Base-by-base conservation (phyloP, 2,797 vertebrate species). In the Typhlichthys subterraneus region DNA sequence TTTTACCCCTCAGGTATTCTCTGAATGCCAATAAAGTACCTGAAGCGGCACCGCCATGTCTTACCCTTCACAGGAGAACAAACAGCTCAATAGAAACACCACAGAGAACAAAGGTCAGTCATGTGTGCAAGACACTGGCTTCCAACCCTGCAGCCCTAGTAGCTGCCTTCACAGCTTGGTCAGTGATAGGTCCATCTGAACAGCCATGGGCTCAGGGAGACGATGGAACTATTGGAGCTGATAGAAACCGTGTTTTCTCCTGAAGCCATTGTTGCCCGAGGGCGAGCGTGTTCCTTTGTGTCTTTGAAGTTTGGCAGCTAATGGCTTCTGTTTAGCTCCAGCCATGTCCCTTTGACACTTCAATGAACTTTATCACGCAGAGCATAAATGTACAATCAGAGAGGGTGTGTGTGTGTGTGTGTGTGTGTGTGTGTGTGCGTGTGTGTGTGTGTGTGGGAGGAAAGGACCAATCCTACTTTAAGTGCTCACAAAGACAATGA, bases 361-460 rank as follows among this genome's bases (percentile, higher is more conserved):
- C 75, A 79, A 31, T 92, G 84, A 91, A 86, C 90, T 77, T 80
- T 86, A 91, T 85, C 85, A 86, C 80, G 84, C 59, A 64, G 75
- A 79, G 87, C 88, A 88, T 91, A 87, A 93, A 92, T 89, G 87
- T 87, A 88, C 83, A 92, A 91, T 88, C 73, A 78, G 73, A 68
- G 72, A 79, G 59, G 19, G 19, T 23, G 19, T 23, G 19, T 23
- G 19, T 23, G 1, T 19, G 19, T 19, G 19, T 19, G 19, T 19
- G 19, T 19, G 19, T 23, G 19, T 23, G 17, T 19, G 19, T 19
- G 19, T 19, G 19, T 19, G 1, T 19, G 17, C 1, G 17, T 17
- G 1, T 17, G 17, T 17, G 17, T 17, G 17, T 19, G 17, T 19
- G 17, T 1, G 17, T 19, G 17, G 17, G 17, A 19, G 17, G 23